Conservation (phyloP, 2,888 invertebrate species). For the Pristionchus maxplancki region DNA sequence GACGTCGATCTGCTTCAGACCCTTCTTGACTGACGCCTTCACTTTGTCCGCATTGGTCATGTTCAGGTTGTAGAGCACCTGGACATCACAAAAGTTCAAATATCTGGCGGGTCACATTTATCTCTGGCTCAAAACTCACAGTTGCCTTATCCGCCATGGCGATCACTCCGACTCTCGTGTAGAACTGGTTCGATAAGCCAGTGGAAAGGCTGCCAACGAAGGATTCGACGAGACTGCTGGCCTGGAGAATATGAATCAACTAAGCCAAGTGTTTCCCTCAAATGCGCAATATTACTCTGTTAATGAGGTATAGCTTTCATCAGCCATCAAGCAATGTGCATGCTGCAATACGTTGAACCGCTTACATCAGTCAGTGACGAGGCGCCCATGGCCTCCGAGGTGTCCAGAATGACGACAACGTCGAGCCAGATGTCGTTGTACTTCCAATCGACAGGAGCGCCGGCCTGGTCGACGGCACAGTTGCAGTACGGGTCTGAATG, state of each 20-base stretch:
- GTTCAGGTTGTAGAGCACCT: background rate
- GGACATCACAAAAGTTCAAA: no score
- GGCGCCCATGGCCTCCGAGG: background rate
- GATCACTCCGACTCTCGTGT: background rate
- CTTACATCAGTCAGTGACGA: background rate
- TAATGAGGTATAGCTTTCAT: no score
- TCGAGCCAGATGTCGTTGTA: conserved; percentile 17
- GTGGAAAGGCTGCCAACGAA: background rate
- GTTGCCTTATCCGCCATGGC: background rate
- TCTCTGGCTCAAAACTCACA: no score
- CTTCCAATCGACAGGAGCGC: background rate
- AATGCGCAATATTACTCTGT: no score
- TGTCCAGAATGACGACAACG: background rate
- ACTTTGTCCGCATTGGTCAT: conserved; percentile 9
- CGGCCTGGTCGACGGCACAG: background rate
- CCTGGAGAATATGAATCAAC: no score
- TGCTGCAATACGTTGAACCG: no score
- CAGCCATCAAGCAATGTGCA: no score
- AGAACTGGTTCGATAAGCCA: background rate
- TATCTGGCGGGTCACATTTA: no score
- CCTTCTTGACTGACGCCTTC: background rate
- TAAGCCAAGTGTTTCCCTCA: no score
- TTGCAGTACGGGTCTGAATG: background rate
- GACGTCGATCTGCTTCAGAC: background rate
- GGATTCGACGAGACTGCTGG: background rate